phyloP scores from a whole-genome alignment of 2,113 vertebrate species.

The Suncus etruscus region DNA sequence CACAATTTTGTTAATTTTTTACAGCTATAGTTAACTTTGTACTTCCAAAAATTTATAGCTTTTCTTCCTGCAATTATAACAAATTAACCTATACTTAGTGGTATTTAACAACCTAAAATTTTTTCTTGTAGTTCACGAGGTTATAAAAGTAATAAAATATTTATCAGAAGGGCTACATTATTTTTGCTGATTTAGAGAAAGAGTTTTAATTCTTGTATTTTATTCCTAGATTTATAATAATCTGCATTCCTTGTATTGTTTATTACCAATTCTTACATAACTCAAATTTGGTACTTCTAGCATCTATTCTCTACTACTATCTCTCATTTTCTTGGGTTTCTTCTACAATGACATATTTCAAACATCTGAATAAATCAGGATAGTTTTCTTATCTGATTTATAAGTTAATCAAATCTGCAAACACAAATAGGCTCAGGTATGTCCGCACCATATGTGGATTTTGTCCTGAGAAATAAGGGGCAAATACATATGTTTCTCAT shows the following conservation, averaged over 20 bases:
- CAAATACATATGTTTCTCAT: too few relatives aligned
- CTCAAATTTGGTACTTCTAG: background rate
- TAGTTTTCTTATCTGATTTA: background rate
- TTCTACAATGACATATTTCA: background rate
- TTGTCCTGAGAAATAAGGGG: too few relatives aligned
- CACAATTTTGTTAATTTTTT: background rate
- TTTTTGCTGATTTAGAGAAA: background rate
- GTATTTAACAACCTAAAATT: background rate
- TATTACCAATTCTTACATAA: background rate
- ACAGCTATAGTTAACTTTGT: background rate
- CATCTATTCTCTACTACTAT: background rate
- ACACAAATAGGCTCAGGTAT: too few relatives aligned
- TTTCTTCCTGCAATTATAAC: background rate
- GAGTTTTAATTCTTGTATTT: background rate
- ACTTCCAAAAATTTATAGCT: background rate
- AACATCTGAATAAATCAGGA: background rate
- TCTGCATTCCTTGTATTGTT: background rate
- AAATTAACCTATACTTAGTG: background rate
- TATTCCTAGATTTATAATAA: background rate
- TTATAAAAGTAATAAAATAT: background rate
- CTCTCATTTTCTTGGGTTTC: background rate
- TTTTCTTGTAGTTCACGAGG: background rate
- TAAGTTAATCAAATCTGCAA: background rate
- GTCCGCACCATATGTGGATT: too few relatives aligned
- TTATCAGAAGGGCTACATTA: background rate